A percentile compares a stretch with the other conserved stretches of the same genome.
phyloP scores from a whole-genome alignment of 2,113 vertebrate species.

The Calypte anna region DNA sequence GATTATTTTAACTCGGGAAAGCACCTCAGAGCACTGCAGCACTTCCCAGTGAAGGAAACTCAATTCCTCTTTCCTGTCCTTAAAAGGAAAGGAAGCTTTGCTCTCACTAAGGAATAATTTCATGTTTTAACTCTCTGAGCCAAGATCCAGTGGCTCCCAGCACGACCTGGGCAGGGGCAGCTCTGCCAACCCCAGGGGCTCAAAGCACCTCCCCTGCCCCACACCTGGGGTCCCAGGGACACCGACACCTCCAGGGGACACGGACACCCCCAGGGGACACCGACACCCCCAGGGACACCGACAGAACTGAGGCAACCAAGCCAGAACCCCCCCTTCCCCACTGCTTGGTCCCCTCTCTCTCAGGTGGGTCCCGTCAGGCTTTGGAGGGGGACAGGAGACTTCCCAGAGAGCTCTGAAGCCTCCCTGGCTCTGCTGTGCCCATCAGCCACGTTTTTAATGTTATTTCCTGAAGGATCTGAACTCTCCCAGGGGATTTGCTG shows the following conservation, averaged over 20 bases:
- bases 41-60: not conserved
- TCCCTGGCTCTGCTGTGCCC: not conserved
- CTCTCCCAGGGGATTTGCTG: not conserved
- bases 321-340: not conserved
- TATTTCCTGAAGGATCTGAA: fast-evolving
- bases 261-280: not conserved
- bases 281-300: fast-evolving
- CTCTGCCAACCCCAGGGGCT: not conserved
- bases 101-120: not conserved
- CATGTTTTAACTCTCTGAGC: not conserved
- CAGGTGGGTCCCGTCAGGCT: fast-evolving
- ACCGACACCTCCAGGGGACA: fast-evolving
- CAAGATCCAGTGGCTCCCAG: not conserved
- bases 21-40: not conserved
- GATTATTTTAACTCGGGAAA: not conserved
- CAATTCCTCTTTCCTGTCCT: constrained; percentile 56
- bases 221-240: not conserved
- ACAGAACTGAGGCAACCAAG: fast-evolving
- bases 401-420: not conserved
- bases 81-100: constrained; percentile 52
- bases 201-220: not conserved
- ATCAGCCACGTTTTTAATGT: fast-evolving
- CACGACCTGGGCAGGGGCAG: not conserved
- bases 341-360: not conserved
- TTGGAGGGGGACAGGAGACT: not conserved